These are phyloP conservation scores for Erythrocercus mccallii DNA, from an alignment of 2,113 vertebrate genomes.

Conservation along the genomic window DNA sequence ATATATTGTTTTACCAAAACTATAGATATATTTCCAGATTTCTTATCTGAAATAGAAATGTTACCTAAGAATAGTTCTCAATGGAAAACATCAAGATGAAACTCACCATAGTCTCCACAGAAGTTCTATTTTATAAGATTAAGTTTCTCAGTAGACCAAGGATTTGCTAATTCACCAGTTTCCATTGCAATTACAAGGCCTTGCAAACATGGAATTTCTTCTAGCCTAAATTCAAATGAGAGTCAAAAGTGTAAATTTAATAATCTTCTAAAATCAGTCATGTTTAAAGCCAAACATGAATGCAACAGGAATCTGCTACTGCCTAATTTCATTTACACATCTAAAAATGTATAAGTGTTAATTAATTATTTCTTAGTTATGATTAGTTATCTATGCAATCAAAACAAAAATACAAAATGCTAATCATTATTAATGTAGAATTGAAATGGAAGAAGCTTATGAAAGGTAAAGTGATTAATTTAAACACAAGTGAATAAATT, in stretches of 20 bases:
- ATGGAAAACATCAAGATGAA: not conserved
- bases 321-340: not conserved
- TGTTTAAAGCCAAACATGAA: not conserved
- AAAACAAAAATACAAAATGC: constrained; percentile 39
- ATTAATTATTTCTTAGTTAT: constrained; percentile 2
- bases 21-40: not conserved
- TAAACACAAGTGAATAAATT: constrained; percentile 15
- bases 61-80: not conserved
- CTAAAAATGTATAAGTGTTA: not conserved
- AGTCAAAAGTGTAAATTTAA: not conserved
- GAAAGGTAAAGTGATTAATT: constrained; percentile 43
- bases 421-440: constrained; percentile 16
- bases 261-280: not conserved
- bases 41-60: not conserved
- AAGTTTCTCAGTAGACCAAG: not conserved
- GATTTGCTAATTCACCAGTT: not conserved
- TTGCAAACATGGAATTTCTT: not conserved
- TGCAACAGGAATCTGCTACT: not conserved
- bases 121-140: not conserved
- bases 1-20: not conserved
- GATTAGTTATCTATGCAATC: not conserved
- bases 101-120: not conserved
- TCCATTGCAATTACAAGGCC: not conserved
- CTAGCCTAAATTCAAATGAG: not conserved
- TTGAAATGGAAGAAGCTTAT: not conserved